Percentiles rank a stretch among this genome's conserved stretches.
phyloP scores from a whole-genome alignment of 2,888 invertebrate species.

The Helobdella robusta region DNA sequence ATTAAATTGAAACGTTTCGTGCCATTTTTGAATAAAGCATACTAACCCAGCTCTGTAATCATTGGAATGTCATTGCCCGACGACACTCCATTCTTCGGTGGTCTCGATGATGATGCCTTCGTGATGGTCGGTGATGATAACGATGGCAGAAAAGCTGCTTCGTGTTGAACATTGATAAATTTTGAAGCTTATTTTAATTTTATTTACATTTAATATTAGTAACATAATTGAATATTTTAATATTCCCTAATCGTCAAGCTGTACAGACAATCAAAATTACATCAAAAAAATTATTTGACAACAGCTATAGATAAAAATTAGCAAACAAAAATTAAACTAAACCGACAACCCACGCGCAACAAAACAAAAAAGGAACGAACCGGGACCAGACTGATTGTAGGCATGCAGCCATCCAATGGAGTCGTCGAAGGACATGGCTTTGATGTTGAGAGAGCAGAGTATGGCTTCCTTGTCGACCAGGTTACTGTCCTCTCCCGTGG shows the following conservation, averaged over 20 bases:
- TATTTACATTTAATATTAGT: too few relatives aligned
- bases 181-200: too few relatives aligned
- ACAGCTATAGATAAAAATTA: too few relatives aligned
- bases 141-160: conserved; percentile 44
- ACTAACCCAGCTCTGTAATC: conserved; percentile 76
- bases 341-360: too few relatives aligned
- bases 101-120: conserved; percentile 37
- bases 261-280: too few relatives aligned
- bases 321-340: too few relatives aligned
- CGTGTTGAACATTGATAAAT: too few relatives aligned
- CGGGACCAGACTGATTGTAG: conserved; percentile 34
- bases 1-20: too few relatives aligned
- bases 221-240: too few relatives aligned
- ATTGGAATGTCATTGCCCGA: conserved; percentile 93
- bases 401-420: conserved; percentile 58
- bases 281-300: too few relatives aligned
- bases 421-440: conserved; percentile 66
- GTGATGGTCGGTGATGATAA: conserved; percentile 37
- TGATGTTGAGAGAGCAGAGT: conserved; percentile 96
- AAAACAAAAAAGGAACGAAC: conserved; percentile 26
- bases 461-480: conserved; percentile 99
- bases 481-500: conserved; percentile 77
- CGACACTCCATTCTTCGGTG: conserved; percentile 39
- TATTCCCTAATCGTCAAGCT: too few relatives aligned
- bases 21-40: too few relatives aligned